phyloP scores from a whole-genome alignment of 1,140 invertebrate genomes.

The Apis florea region DNA sequence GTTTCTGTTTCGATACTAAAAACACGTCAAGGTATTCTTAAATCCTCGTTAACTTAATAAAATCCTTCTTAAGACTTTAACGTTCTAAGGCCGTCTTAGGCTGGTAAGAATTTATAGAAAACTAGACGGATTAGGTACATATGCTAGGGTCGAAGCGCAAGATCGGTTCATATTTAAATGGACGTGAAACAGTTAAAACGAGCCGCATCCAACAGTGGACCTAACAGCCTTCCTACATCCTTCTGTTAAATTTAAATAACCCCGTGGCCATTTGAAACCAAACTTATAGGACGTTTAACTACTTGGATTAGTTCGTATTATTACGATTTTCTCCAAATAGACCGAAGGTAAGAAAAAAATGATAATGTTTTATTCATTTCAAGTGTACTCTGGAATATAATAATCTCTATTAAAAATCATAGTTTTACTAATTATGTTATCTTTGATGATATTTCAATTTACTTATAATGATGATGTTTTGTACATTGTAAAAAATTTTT shows the following conservation, averaged over 20 bases:
- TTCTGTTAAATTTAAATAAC: constrained; percentile 54
- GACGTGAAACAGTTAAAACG: constrained; percentile 54
- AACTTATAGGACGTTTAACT: constrained; percentile 19
- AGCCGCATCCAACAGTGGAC: constrained; percentile 74
- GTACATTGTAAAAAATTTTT: neutral
- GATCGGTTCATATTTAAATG: constrained; percentile 72
- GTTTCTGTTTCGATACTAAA: constrained; percentile 68
- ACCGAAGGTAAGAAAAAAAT: constrained; percentile 40
- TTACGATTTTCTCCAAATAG: constrained; percentile 73
- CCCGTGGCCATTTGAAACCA: constrained; percentile 26
- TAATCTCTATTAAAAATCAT: neutral
- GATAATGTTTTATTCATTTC: neutral
- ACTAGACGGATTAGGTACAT: constrained; percentile 65
- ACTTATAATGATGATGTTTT: neutral
- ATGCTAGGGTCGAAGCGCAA: constrained; percentile 59
- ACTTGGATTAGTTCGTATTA: constrained; percentile 72
- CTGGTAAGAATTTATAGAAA: constrained; percentile 61
- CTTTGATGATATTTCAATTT: neutral
- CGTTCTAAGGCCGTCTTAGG: constrained; percentile 74
- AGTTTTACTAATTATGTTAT: too few species aligned
- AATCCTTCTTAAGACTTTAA: constrained; percentile 73
- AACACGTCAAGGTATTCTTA: constrained; percentile 77
- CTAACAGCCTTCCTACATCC: constrained; percentile 56
- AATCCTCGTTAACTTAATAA: constrained; percentile 78
- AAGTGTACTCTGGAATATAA: neutral